phyloP scores from a whole-genome alignment of 2,888 invertebrate genomes.

The Sarcophaga carnaria region DNA sequence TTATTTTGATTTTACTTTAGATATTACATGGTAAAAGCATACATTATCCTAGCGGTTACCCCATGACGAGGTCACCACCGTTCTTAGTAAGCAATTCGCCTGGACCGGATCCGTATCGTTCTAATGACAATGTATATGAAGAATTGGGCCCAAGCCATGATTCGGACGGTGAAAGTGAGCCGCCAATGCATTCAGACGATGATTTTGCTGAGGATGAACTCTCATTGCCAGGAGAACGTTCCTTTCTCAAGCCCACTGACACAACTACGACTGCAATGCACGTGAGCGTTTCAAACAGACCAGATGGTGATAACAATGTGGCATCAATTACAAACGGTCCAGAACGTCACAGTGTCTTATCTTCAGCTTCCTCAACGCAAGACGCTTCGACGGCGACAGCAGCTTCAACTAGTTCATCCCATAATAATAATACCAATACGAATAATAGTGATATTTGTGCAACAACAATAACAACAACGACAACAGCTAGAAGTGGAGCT shows the following conservation, averaged over 20 bases:
- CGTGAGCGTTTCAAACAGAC: conserved; percentile 71
- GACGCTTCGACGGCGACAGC: conserved; percentile 78
- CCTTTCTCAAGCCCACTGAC: conserved; percentile 77
- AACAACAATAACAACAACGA: not conserved
- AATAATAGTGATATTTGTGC: conserved; percentile 13
- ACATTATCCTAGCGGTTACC: conserved; percentile 85
- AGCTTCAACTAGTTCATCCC: conserved; percentile 72
- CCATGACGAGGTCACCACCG: conserved; percentile 84
- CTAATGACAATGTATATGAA: conserved; percentile 90
- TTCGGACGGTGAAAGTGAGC: conserved; percentile 85
- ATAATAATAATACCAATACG: conserved; percentile 71
- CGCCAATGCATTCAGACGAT: conserved; percentile 89
- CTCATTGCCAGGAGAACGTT: conserved; percentile 83
- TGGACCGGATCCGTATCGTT: conserved; percentile 86
- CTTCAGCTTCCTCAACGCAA: conserved; percentile 79
- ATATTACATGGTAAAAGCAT: conserved; percentile 80
- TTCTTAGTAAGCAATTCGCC: conserved; percentile 88
- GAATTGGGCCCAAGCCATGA: conserved; percentile 86
- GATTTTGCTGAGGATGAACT: conserved; percentile 93
- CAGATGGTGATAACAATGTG: conserved; percentile 74
- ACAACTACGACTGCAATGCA: conserved; percentile 70
- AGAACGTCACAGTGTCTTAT: conserved; percentile 80
- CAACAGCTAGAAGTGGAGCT: conserved; percentile 48
- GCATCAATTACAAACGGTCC: conserved; percentile 66
- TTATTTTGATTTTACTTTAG: conserved; percentile 69